A percentile compares a stretch with the other conserved stretches of the same genome.
Conservation (phyloP, 2,797 vertebrate genomes). For the Hippoglossus hippoglossus region DNA sequence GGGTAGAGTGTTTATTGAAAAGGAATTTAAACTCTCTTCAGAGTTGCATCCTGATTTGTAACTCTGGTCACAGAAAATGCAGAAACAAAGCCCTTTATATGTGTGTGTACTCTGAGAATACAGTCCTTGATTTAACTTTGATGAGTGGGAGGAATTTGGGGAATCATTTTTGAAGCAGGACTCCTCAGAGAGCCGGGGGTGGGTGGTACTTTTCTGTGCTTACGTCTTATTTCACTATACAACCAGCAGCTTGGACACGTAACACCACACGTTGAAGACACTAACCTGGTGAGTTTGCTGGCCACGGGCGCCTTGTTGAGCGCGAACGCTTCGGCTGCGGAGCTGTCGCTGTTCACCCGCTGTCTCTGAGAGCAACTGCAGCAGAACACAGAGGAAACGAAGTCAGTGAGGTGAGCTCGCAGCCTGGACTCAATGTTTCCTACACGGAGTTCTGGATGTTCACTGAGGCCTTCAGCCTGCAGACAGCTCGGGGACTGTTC, state of each 20-base stretch:
- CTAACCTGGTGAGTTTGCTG: conserved; percentile 67
- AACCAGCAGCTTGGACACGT: no score
- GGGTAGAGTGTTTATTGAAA: no score
- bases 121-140: not conserved
- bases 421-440: conserved; percentile 8
- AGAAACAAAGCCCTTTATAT: not conserved
- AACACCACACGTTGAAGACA: not conserved
- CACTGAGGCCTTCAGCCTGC: not conserved
- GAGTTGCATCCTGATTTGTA: no score
- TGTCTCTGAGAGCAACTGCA: conserved; percentile 43
- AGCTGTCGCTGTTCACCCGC: conserved; percentile 58
- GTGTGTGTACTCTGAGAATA: no score
- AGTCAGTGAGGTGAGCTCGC: conserved; percentile 2
- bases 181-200: not conserved
- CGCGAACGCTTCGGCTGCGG: conserved; percentile 38
- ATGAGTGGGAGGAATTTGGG: not conserved
- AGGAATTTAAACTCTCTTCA: no score
- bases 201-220: not conserved
- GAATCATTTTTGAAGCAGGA: not conserved
- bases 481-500: not conserved
- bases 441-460: not conserved
- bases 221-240: not conserved
- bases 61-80: no score
- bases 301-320: conserved; percentile 9
- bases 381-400: conserved; percentile 29